Base-by-base conservation (phyloP, 2,797 vertebrate species). In the Gymnothorax javanicus region DNA sequence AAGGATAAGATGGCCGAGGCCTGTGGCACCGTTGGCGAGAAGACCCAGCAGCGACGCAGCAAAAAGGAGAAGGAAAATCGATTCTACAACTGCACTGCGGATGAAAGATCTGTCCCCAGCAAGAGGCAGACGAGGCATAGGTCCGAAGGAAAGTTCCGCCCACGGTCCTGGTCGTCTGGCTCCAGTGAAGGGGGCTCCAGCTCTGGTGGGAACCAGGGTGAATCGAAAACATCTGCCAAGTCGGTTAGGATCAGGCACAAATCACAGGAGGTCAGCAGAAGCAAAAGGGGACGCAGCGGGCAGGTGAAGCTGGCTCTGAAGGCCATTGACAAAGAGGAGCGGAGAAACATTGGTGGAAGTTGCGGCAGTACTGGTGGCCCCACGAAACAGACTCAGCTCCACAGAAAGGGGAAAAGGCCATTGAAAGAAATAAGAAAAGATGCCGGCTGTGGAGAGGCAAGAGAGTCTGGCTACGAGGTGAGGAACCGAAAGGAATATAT, bases 111-210 rank as follows among this genome's bases (percentile, higher is more conserved):
- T 83, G 89, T 94, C 92, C 90, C 95, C 86, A 94, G 94, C 62
- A 98, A 96, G 93, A 98, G 96, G 92, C 98, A 98, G 91, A 92
- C 92, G 64, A 97, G 97, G 88, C 97, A 98, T 87, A 96, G 97
- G 83, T 95, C 96, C 9, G 97, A 98, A 88, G 97, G 97, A 59
- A 98, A 98, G 92, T 94, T 94, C 86, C 97, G 98, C 90, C 97
- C 97, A 91, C 97, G 98, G 23, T 99, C 99, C 4, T 99, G 98
- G 97, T 99, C 99, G 0, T 99, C 99, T 0, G 99, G 97, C 88
- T 99, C 99, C 58, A 99, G 99, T 50, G 99, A 99, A 92, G 98
- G 95, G 3, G 98, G 98, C 89, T 99, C 98, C 0, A 99, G 98
- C 94, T 99, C 98, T 89, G 98, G 98, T 77, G 97, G 98, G 85